Evolutionary conservation across 1,140 invertebrate genomes (phyloP).

Genomic region (Condylostylus longicornis): DNA sequence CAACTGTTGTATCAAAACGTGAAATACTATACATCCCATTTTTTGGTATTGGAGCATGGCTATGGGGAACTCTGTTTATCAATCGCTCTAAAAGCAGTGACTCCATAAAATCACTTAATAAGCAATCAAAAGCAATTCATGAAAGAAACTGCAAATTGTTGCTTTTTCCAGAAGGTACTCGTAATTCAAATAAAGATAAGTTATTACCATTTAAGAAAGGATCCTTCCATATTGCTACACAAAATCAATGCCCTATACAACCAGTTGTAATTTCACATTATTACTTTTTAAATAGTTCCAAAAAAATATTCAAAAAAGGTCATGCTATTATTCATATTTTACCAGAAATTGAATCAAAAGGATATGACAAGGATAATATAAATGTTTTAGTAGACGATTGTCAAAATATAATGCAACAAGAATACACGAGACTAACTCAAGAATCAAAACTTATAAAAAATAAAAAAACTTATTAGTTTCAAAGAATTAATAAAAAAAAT

Average conservation of each 20-base stretch:
- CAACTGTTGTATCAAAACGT: slow-evolving; percentile 66
- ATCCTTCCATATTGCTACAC: slow-evolving; percentile 80
- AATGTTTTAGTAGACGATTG: slow-evolving; percentile 46
- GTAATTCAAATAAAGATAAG: slow-evolving; percentile 42
- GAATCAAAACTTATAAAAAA: slow-evolving; percentile 29
- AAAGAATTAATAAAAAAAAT: not conserved
- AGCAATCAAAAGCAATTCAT: slow-evolving; percentile 51
- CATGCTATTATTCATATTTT: slow-evolving; percentile 52
- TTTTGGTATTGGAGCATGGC: slow-evolving; percentile 67
- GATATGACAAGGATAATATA: slow-evolving; percentile 46
- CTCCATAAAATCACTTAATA: slow-evolving; percentile 54
- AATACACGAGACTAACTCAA: slow-evolving; percentile 39
- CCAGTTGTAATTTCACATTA: slow-evolving; percentile 83
- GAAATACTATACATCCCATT: slow-evolving; percentile 66
- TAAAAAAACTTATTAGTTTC: not conserved
- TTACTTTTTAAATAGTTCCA: slow-evolving; percentile 59
- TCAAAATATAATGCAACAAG: slow-evolving; percentile 46
- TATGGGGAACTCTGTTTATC: slow-evolving; percentile 82
- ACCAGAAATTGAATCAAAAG: slow-evolving; percentile 49
- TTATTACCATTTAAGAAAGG: slow-evolving; percentile 81
- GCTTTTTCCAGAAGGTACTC: slow-evolving; percentile 66
- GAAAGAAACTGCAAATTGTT: slow-evolving; percentile 43
- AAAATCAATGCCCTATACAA: slow-evolving; percentile 67
- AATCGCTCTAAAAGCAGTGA: slow-evolving; percentile 51
- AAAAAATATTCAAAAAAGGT: slow-evolving; percentile 56